Percentiles rank a stretch among this genome's conserved stretches.
Conservation (phyloP, 2,113 vertebrate genomes). For the Pseudorasbora parva region DNA sequence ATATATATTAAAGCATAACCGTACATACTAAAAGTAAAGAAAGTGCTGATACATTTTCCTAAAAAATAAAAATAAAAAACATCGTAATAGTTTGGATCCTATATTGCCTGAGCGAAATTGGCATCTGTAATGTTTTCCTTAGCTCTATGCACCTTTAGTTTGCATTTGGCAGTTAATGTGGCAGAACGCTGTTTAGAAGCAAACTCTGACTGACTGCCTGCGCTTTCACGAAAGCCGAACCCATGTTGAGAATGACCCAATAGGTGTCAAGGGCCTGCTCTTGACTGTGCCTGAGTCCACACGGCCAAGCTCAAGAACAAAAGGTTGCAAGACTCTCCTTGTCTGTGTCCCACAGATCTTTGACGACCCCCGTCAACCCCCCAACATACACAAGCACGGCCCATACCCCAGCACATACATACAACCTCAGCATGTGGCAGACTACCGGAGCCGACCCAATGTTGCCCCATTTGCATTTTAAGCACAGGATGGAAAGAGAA, state of each 20-base stretch:
- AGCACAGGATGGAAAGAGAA: constrained; percentile 58
- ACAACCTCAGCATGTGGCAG: constrained; percentile 76
- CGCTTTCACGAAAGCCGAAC: not conserved
- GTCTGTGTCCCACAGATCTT: constrained; percentile 51
- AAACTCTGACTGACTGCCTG: not conserved
- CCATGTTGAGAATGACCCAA: constrained; percentile 57
- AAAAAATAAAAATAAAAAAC: too few relatives aligned
- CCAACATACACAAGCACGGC: constrained; percentile 54
- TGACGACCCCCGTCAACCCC: constrained; percentile 54
- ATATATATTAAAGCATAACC: too few relatives aligned
- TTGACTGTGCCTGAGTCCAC: constrained; percentile 57
- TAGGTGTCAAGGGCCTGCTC: constrained; percentile 59
- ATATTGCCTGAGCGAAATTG: too few relatives aligned
- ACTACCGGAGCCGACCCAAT: constrained; percentile 80
- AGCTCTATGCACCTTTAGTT: constrained; percentile 31
- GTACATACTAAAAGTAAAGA: too few relatives aligned
- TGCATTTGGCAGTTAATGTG: constrained; percentile 45
- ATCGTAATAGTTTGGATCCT: too few relatives aligned
- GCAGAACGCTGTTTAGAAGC: constrained; percentile 39
- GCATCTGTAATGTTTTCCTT: constrained; percentile 30
- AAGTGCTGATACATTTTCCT: too few relatives aligned
- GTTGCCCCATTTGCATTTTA: constrained; percentile 84
- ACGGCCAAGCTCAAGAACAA: constrained; percentile 80
- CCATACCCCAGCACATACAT: constrained; percentile 58
- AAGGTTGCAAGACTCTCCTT: constrained; percentile 64